phyloP scores from a whole-genome alignment of 2,888 invertebrate genomes.

The Callimorpha dominula region DNA sequence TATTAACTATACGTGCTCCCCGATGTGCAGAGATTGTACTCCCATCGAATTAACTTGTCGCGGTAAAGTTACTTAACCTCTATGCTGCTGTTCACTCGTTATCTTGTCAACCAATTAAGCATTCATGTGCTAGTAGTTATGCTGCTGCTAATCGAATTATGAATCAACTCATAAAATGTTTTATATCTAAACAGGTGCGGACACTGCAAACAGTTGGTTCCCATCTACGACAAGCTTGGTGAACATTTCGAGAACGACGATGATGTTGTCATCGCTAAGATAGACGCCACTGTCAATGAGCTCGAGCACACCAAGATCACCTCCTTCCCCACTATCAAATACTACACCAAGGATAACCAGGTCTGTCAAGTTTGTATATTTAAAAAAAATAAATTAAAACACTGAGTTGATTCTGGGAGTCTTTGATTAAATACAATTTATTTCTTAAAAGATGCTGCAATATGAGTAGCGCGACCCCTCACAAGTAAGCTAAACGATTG shows the following conservation, averaged over 20 bases:
- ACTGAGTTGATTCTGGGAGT: no score
- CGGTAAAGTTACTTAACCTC: neutral
- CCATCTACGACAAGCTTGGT: constrained; percentile 98
- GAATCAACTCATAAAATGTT: neutral
- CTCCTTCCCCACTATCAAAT: constrained; percentile 97
- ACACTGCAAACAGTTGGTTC: constrained; percentile 98
- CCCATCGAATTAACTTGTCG: no score
- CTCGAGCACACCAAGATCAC: constrained; percentile 97
- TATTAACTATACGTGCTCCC: neutral
- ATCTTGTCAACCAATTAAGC: no score
- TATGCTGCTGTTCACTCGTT: no score
- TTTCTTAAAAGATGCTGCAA: no score
- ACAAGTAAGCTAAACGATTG: no score
- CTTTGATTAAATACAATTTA: no score
- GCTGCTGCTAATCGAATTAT: neutral
- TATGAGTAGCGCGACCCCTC: no score
- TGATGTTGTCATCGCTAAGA: constrained; percentile 97
- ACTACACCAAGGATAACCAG: constrained; percentile 97
- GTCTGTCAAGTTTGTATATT: constrained; percentile 41
- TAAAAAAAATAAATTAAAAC: neutral
- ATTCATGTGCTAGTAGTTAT: neutral
- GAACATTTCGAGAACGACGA: constrained; percentile 96
- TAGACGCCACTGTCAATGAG: constrained; percentile 99
- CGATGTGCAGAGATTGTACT: neutral
- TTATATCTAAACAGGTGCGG: constrained; percentile 88